Conservation (phyloP, 1,140 invertebrate species). For the Caenorhabditis remanei region DNA sequence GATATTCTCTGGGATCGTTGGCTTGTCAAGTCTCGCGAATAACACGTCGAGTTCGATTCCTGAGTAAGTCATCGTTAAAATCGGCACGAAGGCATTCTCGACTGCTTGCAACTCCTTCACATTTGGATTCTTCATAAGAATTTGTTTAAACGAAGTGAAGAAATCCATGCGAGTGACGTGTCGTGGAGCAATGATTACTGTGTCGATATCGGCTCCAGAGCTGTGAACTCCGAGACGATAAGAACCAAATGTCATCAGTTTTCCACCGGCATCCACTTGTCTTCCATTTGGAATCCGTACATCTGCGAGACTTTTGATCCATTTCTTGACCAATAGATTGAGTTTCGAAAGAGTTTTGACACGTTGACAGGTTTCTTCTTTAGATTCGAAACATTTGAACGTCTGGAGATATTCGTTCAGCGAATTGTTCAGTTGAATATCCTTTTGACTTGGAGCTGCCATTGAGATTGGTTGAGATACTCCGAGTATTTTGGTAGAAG, state of each 20-base stretch:
- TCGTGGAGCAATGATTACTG: constrained; percentile 93
- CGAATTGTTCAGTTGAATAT: too few relatives aligned
- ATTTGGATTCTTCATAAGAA: constrained; percentile 83
- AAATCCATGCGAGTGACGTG: constrained; percentile 94
- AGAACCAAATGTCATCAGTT: constrained; percentile 98
- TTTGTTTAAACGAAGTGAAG: constrained; percentile 92
- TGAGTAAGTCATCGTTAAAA: constrained; percentile 99
- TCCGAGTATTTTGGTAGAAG: too few relatives aligned
- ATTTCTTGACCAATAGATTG: constrained; percentile 73
- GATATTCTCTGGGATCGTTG: constrained; percentile 38
- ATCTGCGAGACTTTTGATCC: constrained; percentile 72
- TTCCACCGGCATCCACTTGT: constrained; percentile 83
- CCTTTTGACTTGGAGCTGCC: too few relatives aligned
- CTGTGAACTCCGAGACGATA: constrained; percentile 90
- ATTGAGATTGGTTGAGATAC: too few relatives aligned
- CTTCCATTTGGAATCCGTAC: constrained; percentile 58
- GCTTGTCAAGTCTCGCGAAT: constrained; percentile 91
- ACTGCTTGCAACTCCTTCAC: constrained; percentile 83
- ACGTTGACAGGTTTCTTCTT: constrained; percentile 72
- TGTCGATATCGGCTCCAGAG: constrained; percentile 96
- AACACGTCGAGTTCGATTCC: constrained; percentile 94
- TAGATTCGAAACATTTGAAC: constrained; percentile 72
- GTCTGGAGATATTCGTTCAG: neutral
- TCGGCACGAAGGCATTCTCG: constrained; percentile 98
- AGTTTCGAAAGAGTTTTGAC: constrained; percentile 74